Base-by-base conservation (phyloP, 2,888 invertebrate species). In the Melangyna quadrimaculata region DNA sequence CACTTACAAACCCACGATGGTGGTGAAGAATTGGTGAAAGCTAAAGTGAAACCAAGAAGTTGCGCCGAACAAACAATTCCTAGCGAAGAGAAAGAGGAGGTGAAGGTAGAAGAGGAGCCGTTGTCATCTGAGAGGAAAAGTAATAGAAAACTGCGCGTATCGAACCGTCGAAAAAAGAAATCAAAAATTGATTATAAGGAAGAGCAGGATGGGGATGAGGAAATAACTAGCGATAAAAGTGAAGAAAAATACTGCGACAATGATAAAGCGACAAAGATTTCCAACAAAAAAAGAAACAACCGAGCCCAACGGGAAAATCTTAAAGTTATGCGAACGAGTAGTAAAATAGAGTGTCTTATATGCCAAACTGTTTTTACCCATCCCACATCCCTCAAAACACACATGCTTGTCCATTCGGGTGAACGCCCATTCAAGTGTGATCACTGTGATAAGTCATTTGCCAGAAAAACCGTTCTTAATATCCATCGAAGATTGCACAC, bases 1-100 rank as follows among this genome's bases (percentile, higher is more conserved):
- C 88, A 88, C 40, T 61, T 88, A 63, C 88, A 88, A 45, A 87
- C 86, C 3, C 88, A 88, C 32, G 87, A 83, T 29, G 74, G 79
- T 59, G 80, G 78, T 1, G 87, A 87, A 17, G 82, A 70, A 17
- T 48, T 88, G 1, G 59, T 87, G 2, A 75, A 87, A 48, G 77
- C 87, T 2, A 87, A 80, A 53, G 51, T 82, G 2, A 75, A 78
- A 40, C 53, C 78, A 2, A 63, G 55, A n/a, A n/a, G n/a, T n/a
- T n/a, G n/a, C 14, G 6, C 6, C 12, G 81, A 73, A n/a, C 35
- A 55, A 37, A 53, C 1, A 17, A 59, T 24, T 19, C 0, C 10
- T 0, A 32, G 3, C 8, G 53, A 53, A 10, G 19, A 3, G 9
- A 10, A 8, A 14, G 17, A 63, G 0, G 29, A 45, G 6, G 29